phyloP scores from a whole-genome alignment of 2,888 invertebrate species.

The Lycia hirtaria region DNA sequence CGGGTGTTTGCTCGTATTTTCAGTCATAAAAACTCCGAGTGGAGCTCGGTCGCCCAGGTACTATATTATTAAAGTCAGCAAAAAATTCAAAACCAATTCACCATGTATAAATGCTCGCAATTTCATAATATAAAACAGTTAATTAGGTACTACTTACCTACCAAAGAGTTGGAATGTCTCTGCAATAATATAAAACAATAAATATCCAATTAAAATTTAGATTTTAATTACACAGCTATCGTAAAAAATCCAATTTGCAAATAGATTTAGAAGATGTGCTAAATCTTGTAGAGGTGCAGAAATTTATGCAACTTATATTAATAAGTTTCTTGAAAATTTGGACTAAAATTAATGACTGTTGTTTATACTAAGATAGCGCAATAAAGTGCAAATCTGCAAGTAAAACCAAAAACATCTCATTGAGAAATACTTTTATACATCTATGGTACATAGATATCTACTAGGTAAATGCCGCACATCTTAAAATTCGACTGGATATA shows the following conservation, averaged over 20 bases:
- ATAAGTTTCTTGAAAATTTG: background rate
- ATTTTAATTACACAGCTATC: background rate
- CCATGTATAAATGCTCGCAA: too few species aligned
- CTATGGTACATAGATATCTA: too few species aligned
- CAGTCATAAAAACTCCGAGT: too few species aligned
- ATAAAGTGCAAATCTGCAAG: background rate
- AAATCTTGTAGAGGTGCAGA: slow-evolving; percentile 1
- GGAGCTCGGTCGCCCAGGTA: too few species aligned
- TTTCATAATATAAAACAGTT: too few species aligned
- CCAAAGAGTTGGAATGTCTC: background rate
- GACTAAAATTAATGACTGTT: background rate
- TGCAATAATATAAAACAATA: background rate
- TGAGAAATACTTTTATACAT: background rate
- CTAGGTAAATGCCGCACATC: slow-evolving; percentile 41
- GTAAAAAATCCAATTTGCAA: background rate
- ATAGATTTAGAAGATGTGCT: slow-evolving; percentile 2
- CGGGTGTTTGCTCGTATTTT: too few species aligned
- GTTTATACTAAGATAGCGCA: background rate
- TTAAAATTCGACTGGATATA: slow-evolving; percentile 52
- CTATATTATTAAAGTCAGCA: too few species aligned
- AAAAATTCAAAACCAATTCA: too few species aligned
- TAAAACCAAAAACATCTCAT: background rate
- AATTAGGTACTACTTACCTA: too few species aligned
- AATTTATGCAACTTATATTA: background rate
- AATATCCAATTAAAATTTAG: background rate